Evolutionary conservation across 2,113 vertebrate genomes (phyloP), one percentile per base, ranked within the genome.

Genomic region (Muntiacus muntjak): DNA sequence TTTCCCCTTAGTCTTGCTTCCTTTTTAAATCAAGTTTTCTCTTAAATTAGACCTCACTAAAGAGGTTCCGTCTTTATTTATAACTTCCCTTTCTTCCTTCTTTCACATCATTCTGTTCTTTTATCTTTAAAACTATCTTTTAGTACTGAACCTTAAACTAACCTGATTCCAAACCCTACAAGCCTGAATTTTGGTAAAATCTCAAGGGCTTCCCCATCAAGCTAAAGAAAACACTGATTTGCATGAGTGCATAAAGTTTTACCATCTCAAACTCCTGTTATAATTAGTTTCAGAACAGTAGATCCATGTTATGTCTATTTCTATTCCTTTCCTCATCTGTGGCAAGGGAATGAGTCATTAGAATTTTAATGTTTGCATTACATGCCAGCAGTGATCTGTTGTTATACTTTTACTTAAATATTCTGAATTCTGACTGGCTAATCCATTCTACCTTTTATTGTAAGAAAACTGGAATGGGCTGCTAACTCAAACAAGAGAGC

Each of bases 351-450:
- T 90, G 93, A 97, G 91, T 92, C 97, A 96, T 97, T 90, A 98
- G 89, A 97, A 96, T 98, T 97, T 97, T 98, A 98, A 98, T 96
- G 87, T 94, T 47, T 62, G 54, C 81, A 95, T 93, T 97, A 97
- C 94, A 95, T 97, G 94, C 91, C 96, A 98, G 97, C 76, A 91
- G 89, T 85, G 94, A 47, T 94, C 98, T 98, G 97, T 96, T 87
- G 45, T 97, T 88, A 52, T 76, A 86, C 60, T 87, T 93, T 54
- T 97, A n/a, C 89, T 94, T 97, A 94, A 98, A 98, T 98, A 96
- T 96, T 96, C 96, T 74, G 64, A 76, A 82, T 58, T 88, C 13
- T 45, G 78, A 96, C 5, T 19, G 1, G 4, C 54, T 89, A 97
- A 98, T 91, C 89, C 91, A 13, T 28, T 87, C 88, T 91, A 96